Conservation (phyloP, 2,888 invertebrate species). For the Spilarctia lutea region DNA sequence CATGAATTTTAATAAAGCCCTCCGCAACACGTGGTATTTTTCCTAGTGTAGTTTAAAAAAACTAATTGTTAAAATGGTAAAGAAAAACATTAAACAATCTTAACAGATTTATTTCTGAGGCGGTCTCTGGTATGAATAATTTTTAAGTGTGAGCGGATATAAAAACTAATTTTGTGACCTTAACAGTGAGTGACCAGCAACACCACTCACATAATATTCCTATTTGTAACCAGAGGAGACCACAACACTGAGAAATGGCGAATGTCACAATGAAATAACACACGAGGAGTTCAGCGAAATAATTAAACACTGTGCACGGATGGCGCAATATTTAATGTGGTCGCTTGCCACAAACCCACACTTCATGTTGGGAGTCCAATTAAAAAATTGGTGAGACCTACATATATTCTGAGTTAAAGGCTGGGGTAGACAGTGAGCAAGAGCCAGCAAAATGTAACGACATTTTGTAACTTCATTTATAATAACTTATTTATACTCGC, state of each 20-base stretch:
- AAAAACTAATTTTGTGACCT: slow-evolving; percentile 19
- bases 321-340: background rate
- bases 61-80: no score
- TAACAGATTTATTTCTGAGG: no score
- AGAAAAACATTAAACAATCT: no score
- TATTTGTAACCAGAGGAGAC: slow-evolving; percentile 25
- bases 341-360: background rate
- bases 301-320: background rate
- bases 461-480: no score
- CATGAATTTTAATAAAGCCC: no score
- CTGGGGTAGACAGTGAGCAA: background rate
- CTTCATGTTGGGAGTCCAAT: background rate
- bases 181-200: slow-evolving; percentile 18
- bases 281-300: background rate
- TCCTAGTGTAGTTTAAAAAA: no score
- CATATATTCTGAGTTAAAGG: background rate
- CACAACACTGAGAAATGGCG: slow-evolving; percentile 22
- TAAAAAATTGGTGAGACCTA: background rate
- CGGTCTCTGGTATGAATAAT: no score
- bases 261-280: slow-evolving; percentile 13
- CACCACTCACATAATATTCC: slow-evolving; percentile 25
- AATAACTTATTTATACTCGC: no score
- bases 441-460: no score
- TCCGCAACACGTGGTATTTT: no score
- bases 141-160: background rate